Percentiles rank a stretch among this genome's conserved stretches.
Conservation (phyloP, 2,888 invertebrate species). For the Pterostichus niger region DNA sequence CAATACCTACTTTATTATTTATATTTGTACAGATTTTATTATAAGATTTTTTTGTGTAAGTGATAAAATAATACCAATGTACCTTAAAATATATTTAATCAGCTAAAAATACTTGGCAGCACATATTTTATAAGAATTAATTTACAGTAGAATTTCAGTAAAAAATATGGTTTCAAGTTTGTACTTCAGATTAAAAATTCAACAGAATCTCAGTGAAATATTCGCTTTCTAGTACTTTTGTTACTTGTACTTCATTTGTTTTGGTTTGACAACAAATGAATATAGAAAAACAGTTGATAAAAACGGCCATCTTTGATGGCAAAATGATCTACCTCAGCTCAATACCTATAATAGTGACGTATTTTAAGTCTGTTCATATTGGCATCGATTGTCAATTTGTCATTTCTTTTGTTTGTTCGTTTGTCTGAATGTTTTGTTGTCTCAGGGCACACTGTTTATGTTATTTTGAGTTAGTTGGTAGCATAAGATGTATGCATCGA, state of each 20-base stretch:
- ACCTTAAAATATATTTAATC: slow-evolving; percentile 65
- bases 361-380: slow-evolving; percentile 48
- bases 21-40: slow-evolving; percentile 64
- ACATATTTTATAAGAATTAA: slow-evolving; percentile 43
- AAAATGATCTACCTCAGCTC: slow-evolving; percentile 62
- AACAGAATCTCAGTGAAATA: no score
- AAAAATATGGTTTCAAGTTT: slow-evolving; percentile 18
- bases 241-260: slow-evolving; percentile 46
- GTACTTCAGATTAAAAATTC: background rate
- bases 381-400: slow-evolving; percentile 40
- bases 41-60: slow-evolving; percentile 56
- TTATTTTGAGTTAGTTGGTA: slow-evolving; percentile 68
- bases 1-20: slow-evolving; percentile 61
- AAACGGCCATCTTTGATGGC: background rate
- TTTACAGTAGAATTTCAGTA: slow-evolving; percentile 45
- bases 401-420: slow-evolving; percentile 34
- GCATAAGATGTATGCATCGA: slow-evolving; percentile 32
- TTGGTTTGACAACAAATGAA: slow-evolving; percentile 13
- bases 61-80: slow-evolving; percentile 66
- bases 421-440: slow-evolving; percentile 70
- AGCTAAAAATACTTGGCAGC: slow-evolving; percentile 52
- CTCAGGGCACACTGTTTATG: slow-evolving; percentile 73
- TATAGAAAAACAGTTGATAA: slow-evolving; percentile 39
- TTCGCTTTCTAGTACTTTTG: slow-evolving; percentile 8
- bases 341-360: slow-evolving; percentile 59